Evolutionary conservation across 2,113 vertebrate species (phyloP), one percentile per base, ranked within the genome.

Genomic region (Ophiodon elongatus): DNA sequence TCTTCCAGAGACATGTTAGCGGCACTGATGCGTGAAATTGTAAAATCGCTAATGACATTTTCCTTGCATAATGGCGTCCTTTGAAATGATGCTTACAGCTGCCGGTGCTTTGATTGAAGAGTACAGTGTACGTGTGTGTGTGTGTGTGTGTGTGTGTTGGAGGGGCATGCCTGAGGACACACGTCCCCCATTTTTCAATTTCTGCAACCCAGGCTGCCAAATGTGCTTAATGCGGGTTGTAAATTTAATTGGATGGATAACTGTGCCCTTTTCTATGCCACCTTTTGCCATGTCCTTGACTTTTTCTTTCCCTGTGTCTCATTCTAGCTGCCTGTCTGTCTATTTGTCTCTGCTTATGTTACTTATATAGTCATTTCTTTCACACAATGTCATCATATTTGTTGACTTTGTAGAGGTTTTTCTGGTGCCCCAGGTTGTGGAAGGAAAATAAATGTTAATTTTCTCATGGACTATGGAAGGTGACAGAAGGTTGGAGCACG

Each of bases 31-130:
- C 90, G 54, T 94, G 91, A 95, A 94, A 94, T 94, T 92, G 85
- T 92, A 85, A 93, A 93, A 93, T 86, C 72, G 79, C 85, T 91
- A 92, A 94, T 87, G 90, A 91, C 79, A 83, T 91, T 93, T 92
- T 79, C 69, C 84, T 83, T 88, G 90, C 89, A 92, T 90, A 94
- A 91, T 89, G 85, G 88, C 54, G 15, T 87, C 76, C 77, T 69
- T 78, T 73, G 45, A 91, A 91, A 88, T 79, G 84, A 81, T 81
- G 85, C 89, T 88, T 88, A 82, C 76, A 86, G 83, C 83, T 80
- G 68, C 73, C 23, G 47, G 80, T 74, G 65, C 82, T 90, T 87
- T 93, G 89, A 93, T 88, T 77, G 83, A 90, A 65, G 69, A 84
- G 39, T 63, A 31, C 25, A 19, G 87, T 83, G 72, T 80, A n/a